These are phyloP conservation scores for Mohoua ochrocephala DNA, from an alignment of 2,113 vertebrate species.

Conservation along the genomic window DNA sequence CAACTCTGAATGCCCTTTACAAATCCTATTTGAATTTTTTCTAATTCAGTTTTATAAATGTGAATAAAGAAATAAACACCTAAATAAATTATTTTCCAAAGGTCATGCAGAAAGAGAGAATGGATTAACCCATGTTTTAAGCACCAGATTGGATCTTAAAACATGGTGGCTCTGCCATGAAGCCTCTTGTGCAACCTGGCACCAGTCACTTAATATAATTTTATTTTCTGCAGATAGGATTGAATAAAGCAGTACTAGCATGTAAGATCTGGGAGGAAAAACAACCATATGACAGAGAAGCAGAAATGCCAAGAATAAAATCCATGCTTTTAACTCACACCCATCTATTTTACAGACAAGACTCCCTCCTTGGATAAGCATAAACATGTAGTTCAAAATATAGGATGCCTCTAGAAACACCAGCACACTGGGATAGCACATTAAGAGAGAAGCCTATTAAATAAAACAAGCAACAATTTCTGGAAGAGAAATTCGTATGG, in stretches of 20 bases:
- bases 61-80: background rate
- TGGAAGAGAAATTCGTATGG: background rate
- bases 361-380: background rate
- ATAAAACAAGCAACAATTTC: conserved; percentile 6
- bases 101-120: background rate
- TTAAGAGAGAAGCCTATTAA: background rate
- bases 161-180: background rate
- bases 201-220: background rate
- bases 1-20: background rate
- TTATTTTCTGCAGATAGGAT: background rate
- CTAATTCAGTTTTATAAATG: background rate
- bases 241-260: background rate
- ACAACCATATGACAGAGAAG: background rate
- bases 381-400: background rate
- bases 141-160: background rate
- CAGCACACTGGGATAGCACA: background rate
- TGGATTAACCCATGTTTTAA: background rate
- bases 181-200: background rate
- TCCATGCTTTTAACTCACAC: background rate
- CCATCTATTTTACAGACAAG: background rate
- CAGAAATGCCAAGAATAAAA: background rate
- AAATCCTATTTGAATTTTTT: background rate
- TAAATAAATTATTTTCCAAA: background rate
- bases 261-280: background rate
- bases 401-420: background rate